Conservation (phyloP, 2,888 invertebrate species). For the Muschampia plurimacula region DNA sequence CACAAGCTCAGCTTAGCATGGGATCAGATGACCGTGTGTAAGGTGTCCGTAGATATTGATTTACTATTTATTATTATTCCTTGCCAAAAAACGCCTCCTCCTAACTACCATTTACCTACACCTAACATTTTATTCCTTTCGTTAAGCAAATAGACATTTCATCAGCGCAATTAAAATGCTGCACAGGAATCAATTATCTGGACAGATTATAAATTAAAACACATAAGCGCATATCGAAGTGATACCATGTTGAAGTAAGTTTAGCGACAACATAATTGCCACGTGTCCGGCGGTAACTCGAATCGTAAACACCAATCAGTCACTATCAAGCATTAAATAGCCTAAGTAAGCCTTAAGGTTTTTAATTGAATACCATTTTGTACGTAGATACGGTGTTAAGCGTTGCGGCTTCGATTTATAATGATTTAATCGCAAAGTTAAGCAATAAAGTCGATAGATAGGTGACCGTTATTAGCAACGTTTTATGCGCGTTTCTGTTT, state of each 20-base stretch:
- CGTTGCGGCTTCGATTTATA: neutral
- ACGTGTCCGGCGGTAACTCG: neutral
- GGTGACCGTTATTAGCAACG: too few species aligned
- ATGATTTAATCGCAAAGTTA: neutral
- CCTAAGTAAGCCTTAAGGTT: neutral
- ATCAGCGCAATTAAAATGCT: neutral
- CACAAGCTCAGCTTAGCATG: too few species aligned
- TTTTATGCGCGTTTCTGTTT: too few species aligned
- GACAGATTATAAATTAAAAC: slow-evolving; percentile 17
- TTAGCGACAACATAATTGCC: slow-evolving; percentile 6
- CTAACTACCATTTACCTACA: too few species aligned
- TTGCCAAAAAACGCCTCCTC: too few species aligned
- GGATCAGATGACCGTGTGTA: too few species aligned
- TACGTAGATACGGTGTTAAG: neutral
- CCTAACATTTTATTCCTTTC: neutral
- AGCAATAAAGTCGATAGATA: neutral
- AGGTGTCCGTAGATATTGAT: too few species aligned
- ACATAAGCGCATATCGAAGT: slow-evolving; percentile 5
- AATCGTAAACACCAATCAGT: slow-evolving; percentile 4
- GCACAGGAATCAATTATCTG: neutral
- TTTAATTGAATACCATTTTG: slow-evolving; percentile 9
- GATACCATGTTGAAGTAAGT: neutral
- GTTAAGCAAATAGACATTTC: slow-evolving; percentile 2
- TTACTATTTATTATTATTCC: too few species aligned
- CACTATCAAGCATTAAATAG: neutral